Percentiles rank a stretch among this genome's conserved stretches.
Conservation (phyloP, 2,113 vertebrate genomes). For the Pollachius pollachius region DNA sequence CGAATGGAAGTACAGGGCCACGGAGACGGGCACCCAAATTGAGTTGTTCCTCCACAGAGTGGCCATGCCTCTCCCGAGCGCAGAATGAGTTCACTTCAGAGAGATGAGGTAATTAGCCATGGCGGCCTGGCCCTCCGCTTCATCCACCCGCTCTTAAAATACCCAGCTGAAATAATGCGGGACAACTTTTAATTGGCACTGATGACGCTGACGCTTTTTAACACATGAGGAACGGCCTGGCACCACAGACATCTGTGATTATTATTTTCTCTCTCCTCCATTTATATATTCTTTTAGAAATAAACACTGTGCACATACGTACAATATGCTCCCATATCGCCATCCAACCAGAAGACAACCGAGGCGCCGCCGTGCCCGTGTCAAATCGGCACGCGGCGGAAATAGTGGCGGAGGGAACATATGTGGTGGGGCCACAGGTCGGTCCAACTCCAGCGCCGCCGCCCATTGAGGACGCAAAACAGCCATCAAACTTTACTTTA, state of each 20-base stretch:
- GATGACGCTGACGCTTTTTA: slow-evolving; percentile 51
- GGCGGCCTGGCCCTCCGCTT: slow-evolving; percentile 41
- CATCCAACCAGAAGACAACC: slow-evolving; percentile 47
- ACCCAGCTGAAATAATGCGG: slow-evolving; percentile 38
- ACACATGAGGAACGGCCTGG: slow-evolving; percentile 49
- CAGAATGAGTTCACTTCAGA: slow-evolving; percentile 25
- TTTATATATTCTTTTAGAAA: slow-evolving; percentile 42
- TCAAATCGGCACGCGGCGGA: slow-evolving; percentile 53
- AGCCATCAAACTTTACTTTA: too few relatives aligned
- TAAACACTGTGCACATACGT: slow-evolving; percentile 62
- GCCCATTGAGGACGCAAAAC: slow-evolving; percentile 26
- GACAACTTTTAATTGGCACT: slow-evolving; percentile 63
- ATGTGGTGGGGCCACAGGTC: slow-evolving; percentile 44
- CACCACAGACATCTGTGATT: slow-evolving; percentile 61
- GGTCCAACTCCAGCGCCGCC: slow-evolving; percentile 32
- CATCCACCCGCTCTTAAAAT: slow-evolving; percentile 45
- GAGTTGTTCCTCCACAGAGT: neutral
- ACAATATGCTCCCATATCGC: slow-evolving; percentile 56
- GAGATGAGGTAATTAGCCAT: slow-evolving; percentile 55
- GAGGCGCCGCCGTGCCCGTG: slow-evolving; percentile 10
- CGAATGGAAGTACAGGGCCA: neutral
- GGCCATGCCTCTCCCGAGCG: slow-evolving; percentile 35
- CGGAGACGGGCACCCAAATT: neutral
- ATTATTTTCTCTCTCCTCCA: slow-evolving; percentile 43
- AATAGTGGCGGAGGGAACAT: slow-evolving; percentile 48